Conservation (phyloP, 2,113 vertebrate species). For the Toxotes chatareus region DNA sequence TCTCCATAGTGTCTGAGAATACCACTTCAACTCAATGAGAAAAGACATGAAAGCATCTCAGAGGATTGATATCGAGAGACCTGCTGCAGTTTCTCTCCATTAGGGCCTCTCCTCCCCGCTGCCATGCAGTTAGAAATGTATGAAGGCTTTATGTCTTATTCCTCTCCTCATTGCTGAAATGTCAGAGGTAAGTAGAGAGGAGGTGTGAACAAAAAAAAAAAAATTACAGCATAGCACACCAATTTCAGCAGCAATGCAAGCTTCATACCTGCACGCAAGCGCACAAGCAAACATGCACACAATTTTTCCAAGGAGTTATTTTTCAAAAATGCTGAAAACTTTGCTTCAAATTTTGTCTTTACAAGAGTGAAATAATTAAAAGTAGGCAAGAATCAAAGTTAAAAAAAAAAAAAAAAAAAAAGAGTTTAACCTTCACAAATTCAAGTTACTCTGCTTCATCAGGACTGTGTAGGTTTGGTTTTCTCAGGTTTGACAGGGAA, state of each 20-base stretch:
- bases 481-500: background rate
- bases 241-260: slow-evolving; percentile 13
- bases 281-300: background rate
- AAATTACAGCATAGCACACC: slow-evolving; percentile 16
- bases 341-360: background rate
- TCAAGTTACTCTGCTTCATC: background rate
- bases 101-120: slow-evolving; percentile 19
- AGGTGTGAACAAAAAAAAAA: slow-evolving; percentile 48
- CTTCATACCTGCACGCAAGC: background rate
- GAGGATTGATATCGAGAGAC: slow-evolving; percentile 32
- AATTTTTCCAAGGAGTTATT: background rate
- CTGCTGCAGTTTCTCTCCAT: slow-evolving; percentile 37
- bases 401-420: no score
- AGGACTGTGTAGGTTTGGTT: background rate
- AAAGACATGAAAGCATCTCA: slow-evolving; percentile 27
- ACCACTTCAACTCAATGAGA: slow-evolving; percentile 10
- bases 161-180: slow-evolving; percentile 69
- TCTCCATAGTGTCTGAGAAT: background rate
- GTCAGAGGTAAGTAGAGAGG: slow-evolving; percentile 70
- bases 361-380: background rate
- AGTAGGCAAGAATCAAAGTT: background rate
- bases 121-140: slow-evolving; percentile 75
- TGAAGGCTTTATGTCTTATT: slow-evolving; percentile 70
- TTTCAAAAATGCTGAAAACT: background rate
- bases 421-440: no score